Conservation (phyloP, 2,888 invertebrate genomes). For the Parnassius mnemosyne region DNA sequence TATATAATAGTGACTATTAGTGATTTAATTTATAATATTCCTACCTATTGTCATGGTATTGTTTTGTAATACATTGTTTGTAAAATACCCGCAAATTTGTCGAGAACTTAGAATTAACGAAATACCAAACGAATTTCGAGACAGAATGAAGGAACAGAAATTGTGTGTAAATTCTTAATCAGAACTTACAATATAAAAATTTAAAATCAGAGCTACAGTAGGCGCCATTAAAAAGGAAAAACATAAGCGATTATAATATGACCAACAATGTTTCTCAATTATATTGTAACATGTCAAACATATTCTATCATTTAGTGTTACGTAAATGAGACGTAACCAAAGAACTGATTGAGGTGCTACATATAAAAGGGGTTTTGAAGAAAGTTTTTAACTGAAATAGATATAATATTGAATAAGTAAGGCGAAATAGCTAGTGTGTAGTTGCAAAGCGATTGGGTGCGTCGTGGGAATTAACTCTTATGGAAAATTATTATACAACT, state of each 20-base stretch:
- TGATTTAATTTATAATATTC: too few species aligned
- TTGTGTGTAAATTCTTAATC: too few species aligned
- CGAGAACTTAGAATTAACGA: too few species aligned
- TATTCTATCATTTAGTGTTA: not conserved
- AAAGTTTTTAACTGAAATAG: conserved; percentile 26
- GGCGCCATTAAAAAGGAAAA: too few species aligned
- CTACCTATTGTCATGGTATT: too few species aligned
- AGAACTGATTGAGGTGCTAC: conserved; percentile 27
- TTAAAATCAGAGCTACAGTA: too few species aligned
- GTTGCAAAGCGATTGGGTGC: conserved; percentile 42
- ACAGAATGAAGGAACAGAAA: too few species aligned
- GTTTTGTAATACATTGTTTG: too few species aligned
- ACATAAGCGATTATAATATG: not conserved
- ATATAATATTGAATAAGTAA: conserved; percentile 22
- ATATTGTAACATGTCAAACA: not conserved
- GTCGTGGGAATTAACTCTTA: conserved; percentile 26
- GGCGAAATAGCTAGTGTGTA: conserved; percentile 21
- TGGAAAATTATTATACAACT: too few species aligned
- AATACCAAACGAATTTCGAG: too few species aligned
- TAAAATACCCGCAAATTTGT: too few species aligned
- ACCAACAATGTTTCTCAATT: not conserved
- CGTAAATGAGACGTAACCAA: conserved; percentile 6
- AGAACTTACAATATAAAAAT: too few species aligned
- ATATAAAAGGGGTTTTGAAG: conserved; percentile 22
- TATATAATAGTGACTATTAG: not conserved